Evolutionary conservation across 2,113 vertebrate genomes (phyloP), one percentile per base, ranked within the genome.

Genomic region (Agelaius phoeniceus): DNA sequence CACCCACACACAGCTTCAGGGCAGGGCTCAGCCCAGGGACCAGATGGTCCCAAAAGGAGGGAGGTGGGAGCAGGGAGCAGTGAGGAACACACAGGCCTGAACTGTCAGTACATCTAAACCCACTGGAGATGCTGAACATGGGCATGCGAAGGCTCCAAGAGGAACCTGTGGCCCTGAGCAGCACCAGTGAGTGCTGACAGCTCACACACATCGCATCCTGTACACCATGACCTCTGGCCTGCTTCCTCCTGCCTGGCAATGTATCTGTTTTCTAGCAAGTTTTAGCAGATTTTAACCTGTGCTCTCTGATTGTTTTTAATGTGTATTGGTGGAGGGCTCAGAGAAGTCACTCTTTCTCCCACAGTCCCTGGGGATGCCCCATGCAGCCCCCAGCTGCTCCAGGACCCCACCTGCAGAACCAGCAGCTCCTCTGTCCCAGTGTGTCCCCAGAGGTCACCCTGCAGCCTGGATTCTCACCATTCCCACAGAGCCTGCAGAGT

Each of bases 341-440:
- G 58, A 18, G 27, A 22, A 48, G 9, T 9, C 15, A 16, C 10
- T 7, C 21, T 15, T n/a, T 21, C 3, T 8, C 8, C 11, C 18
- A 6, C 37, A 21, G 0, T 26, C 9, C 15, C 17, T 4, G 11
- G 15, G 9, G 46, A 49, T 31, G 24, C 9, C 4, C 15, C 0
- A 0, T 2, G 20, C 28, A 26, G n/a, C 2, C 20, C 54, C 26
- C 9, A 7, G 7, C 7, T 3, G 1, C 61, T 41, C 15, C 11
- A 62, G 37, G 7, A 17, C 17, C 22, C 14, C 18, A 12, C 2
- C 30, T 44, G 15, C 4, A 16, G 24, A 10, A 35, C 6, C 2
- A 7, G 14, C 1, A 1, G 18, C 0, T 66, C 35, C 69, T 71
- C 41, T 1, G 0, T 0, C 2, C 15, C 83, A 11, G 44, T 2